A percentile compares a stretch with the other conserved stretches of the same genome.
These are phyloP conservation scores for Hypena proboscidalis DNA, from an alignment of 2,888 invertebrate species.

Conservation along the genomic window DNA sequence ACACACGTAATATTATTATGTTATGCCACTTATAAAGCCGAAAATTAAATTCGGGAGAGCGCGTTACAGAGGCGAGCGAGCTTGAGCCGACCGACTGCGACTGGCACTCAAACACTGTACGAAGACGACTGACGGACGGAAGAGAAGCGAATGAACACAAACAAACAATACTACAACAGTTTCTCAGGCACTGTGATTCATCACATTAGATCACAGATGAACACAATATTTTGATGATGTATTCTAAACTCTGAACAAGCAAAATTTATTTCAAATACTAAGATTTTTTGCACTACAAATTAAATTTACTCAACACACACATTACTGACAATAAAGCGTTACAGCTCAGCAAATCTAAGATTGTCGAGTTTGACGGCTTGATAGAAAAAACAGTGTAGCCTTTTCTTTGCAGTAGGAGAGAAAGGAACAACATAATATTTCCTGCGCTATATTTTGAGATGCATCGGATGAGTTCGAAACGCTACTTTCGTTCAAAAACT, in stretches of 20 bases:
- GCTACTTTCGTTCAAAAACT: slow-evolving; percentile 31
- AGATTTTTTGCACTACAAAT: slow-evolving; percentile 6
- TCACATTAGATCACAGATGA: slow-evolving; percentile 12
- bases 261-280: background rate
- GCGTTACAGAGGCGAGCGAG: slow-evolving; percentile 25
- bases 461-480: slow-evolving; percentile 12
- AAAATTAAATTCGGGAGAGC: slow-evolving; percentile 56
- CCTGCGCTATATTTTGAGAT: too few relatives aligned
- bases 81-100: slow-evolving; percentile 45
- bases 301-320: slow-evolving; percentile 25
- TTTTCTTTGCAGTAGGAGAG: background rate
- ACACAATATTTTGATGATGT: slow-evolving; percentile 2
- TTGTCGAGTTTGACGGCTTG: slow-evolving; percentile 6
- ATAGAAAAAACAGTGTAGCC: slow-evolving; percentile 9
- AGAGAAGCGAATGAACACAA: slow-evolving; percentile 45
- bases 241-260: background rate
- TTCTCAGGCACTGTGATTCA: slow-evolving; percentile 14
- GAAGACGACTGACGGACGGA: slow-evolving; percentile 40
- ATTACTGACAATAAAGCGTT: too few relatives aligned
- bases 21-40: slow-evolving; percentile 56
- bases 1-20: slow-evolving; percentile 52
- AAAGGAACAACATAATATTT: too few relatives aligned
- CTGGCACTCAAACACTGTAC: slow-evolving; percentile 33
- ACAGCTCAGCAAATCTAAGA: background rate
- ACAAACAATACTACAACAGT: slow-evolving; percentile 35